A percentile compares a stretch with the other conserved stretches of the same genome.
Evolutionary conservation across 2,888 invertebrate genomes (phyloP).

Genomic region (Protula sp.): DNA sequence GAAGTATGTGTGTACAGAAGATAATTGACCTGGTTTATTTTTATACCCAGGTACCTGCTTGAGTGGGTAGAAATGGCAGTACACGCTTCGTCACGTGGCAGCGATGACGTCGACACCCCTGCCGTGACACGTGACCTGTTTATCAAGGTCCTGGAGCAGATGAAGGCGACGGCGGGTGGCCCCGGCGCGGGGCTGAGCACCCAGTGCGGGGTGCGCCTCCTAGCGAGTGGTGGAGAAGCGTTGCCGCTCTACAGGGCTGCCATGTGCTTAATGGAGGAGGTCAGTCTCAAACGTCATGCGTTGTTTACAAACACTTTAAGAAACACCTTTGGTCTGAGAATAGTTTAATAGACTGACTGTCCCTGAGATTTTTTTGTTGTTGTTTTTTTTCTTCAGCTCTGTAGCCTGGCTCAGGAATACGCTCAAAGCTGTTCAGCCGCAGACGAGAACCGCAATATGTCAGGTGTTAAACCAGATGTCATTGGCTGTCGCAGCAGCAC

Average conservation of each 20-base stretch:
- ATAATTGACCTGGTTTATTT: too few species aligned
- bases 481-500: too few species aligned
- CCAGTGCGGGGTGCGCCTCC: not conserved
- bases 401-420: constrained; percentile 45
- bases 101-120: not conserved
- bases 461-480: not conserved
- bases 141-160: not conserved
- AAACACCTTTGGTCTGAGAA: not conserved
- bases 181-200: not conserved
- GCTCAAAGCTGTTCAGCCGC: constrained; percentile 34
- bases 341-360: too few species aligned
- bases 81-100: constrained; percentile 34
- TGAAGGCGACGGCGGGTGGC: not conserved
- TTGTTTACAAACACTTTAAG: not conserved
- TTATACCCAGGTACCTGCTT: constrained; percentile 57
- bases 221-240: not conserved
- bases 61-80: constrained; percentile 65
- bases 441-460: constrained; percentile 36
- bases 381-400: constrained; percentile 29
- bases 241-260: constrained; percentile 59
- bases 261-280: constrained; percentile 58
- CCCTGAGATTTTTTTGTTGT: not conserved
- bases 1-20: too few species aligned
- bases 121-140: not conserved
- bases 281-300: constrained; percentile 11